Base-by-base conservation (phyloP, 2,113 vertebrate genomes). In the Nycticryphes semicollaris region DNA sequence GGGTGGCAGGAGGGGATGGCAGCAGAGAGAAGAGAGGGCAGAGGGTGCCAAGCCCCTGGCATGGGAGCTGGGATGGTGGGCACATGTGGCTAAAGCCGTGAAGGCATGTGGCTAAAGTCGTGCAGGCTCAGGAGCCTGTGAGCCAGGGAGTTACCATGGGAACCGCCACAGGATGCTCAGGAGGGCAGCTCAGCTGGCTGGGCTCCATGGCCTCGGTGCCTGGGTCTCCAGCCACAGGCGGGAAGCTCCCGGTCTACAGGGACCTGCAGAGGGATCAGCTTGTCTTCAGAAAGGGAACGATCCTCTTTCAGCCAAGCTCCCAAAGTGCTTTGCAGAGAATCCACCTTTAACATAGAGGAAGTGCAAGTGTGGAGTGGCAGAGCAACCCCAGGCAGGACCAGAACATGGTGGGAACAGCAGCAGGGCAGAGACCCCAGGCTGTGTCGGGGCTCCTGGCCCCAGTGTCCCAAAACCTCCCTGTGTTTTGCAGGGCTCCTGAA, bases 101-200 rank as follows among this genome's bases (percentile, higher is more conserved):
- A n/a, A 50, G 77, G 75, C 4, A 6, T 14, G 81, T 1, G 33
- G 83, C 89, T 33, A 2, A 33, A 73, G 1, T 18, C 1, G 0
- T 14, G 79, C 18, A 0, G 64, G 83, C 54, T 94, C 2, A 0
- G 0, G 81, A 81, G 63, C 43, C 48, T 17, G 33, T 1, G 57
- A 87, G 69, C 86, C 4, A 0, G 80, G 27, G 72, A 39, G 96
- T 97, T 97, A 1, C 95, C 91, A 97, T 95, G 94, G 96, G 84
- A 97, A 97, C 94, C 0, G 35, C 45, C 1, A 7, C 68, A 94
- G 93, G 96, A 96, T 96, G 95, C 89, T 95, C 20, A 1, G 64
- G 81, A 70, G 72, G 73, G 39, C 50, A 6, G 78, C 48, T 31
- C 72, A 24, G 47, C 53, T 2, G 4, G 23, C n/a, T 7, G 1